These are phyloP conservation scores for Microctenopoma steveboyesi DNA, from an alignment of 2,797 vertebrate genomes.

Conservation along the genomic window DNA sequence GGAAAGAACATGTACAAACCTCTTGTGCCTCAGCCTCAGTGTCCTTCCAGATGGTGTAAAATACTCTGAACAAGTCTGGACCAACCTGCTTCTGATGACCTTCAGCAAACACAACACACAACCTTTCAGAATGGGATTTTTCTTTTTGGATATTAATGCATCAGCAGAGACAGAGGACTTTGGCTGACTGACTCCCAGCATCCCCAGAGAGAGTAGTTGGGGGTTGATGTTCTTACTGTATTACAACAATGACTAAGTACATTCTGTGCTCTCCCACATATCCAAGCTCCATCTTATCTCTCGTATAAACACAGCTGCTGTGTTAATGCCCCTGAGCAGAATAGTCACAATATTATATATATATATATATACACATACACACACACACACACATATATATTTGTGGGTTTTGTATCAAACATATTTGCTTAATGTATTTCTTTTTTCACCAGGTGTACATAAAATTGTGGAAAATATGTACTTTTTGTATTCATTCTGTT, in stretches of 20 bases:
- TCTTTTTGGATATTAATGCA: too few relatives aligned
- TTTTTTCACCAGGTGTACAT: neutral
- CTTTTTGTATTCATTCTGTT: neutral
- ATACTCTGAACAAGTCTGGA: slow-evolving; percentile 92
- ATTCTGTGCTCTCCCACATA: slow-evolving; percentile 2
- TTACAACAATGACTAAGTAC: slow-evolving; percentile 38
- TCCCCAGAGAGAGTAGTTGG: slow-evolving; percentile 25
- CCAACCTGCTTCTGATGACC: slow-evolving; percentile 96
- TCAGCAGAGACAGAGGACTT: neutral
- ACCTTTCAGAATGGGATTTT: neutral
- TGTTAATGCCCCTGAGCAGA: neutral
- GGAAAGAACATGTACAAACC: slow-evolving; percentile 67
- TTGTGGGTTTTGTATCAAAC: too few relatives aligned
- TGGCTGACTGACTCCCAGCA: slow-evolving; percentile 1
- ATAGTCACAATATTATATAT: too few relatives aligned
- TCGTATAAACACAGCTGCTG: neutral
- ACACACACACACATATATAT: too few relatives aligned
- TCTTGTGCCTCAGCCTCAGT: slow-evolving; percentile 94
- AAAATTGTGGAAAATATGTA: neutral
- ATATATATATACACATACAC: too few relatives aligned
- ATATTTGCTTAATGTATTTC: neutral
- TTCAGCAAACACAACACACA: slow-evolving; percentile 60
- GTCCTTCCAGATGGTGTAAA: slow-evolving; percentile 99
- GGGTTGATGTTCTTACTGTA: slow-evolving; percentile 6
- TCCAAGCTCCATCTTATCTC: neutral